Evolutionary conservation across 2,797 vertebrate genomes (phyloP).

Genomic region (Serranus cabrilla): DNA sequence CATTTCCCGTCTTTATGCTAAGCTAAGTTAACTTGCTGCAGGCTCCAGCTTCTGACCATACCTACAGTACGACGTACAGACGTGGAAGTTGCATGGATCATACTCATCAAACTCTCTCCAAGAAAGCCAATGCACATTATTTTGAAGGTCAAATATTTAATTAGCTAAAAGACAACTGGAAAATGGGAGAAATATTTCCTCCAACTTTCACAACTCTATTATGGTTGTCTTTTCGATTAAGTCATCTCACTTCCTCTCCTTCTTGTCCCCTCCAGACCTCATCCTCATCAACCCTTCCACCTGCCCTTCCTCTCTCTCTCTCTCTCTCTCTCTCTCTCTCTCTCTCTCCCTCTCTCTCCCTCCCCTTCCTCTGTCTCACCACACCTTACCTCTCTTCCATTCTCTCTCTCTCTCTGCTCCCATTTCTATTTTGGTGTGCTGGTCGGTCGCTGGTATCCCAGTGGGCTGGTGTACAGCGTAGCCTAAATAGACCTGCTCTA

Average conservation of each 20-base stretch:
- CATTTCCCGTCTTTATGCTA: background rate
- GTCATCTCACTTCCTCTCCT: conserved; percentile 7
- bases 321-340: conserved; percentile 31
- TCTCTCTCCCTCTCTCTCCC: conserved; percentile 11
- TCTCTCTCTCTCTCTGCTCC: conserved; percentile 75
- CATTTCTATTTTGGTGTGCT: conserved; percentile 87
- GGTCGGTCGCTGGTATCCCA: conserved; percentile 79
- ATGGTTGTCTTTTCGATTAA: background rate
- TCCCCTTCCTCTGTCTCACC: conserved; percentile 38
- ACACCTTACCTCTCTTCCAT: conserved; percentile 55
- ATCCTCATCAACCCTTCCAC: conserved; percentile 47
- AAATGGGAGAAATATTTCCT: conserved; percentile 10
- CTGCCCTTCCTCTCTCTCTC: conserved; percentile 39
- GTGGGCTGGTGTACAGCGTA: conserved; percentile 76
- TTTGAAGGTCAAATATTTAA: background rate
- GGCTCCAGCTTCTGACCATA: background rate
- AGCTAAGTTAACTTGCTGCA: background rate
- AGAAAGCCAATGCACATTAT: background rate
- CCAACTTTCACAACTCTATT: background rate
- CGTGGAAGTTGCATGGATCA: background rate
- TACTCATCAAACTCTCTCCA: background rate
- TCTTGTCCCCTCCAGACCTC: conserved; percentile 29
- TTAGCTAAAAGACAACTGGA: background rate
- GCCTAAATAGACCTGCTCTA: conserved; percentile 84
- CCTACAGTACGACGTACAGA: background rate